Base-by-base conservation (phyloP, 2,888 invertebrate genomes). In the Pteria penguin region DNA sequence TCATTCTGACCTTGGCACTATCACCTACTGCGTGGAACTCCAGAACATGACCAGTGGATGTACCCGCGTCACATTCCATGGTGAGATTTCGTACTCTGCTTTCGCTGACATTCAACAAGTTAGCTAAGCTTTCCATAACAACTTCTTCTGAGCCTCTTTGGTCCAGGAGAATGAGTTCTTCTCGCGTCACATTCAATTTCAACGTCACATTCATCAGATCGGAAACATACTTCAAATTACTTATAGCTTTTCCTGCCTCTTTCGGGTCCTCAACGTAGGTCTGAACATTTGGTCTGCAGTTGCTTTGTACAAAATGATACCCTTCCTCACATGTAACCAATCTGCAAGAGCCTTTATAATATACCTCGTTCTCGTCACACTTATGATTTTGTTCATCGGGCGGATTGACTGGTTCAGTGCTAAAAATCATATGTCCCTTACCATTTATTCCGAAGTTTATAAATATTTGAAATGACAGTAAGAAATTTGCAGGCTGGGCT, bases 361-460 rank as follows among this genome's bases (percentile, higher is more conserved):
- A 86, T 5, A 85, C 81, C 62, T 88, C 82, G 45, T 84, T 78
- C 8, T 73, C 60, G 1, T 72, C 55, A 65, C 87, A 87, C 8
- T 67, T 66, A 11, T 72, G 58, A 2, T 68, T 71, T 4, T 52
- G 58, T 1, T 66, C 61, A 45, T 45, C 45, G 11, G 45, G 45
- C 0, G 73, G 65, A 8, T 75, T 65, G 24, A 32, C 54, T 14
- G 71, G 68, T 26, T 76, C 60, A 0, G 85, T 84, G 29, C 79
- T 86, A 63, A 89, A 88, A 67, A 90, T 63, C 18, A 88, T 82
- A 73, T 90, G 89, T 0, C 87, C 84, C 57, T 88, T 85, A 0
- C 90, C 90, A 61, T 88, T 85, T 36, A 89, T 87, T 4, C 89
- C 90, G 73, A 90, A 90, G 75, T 90, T 90, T 83, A 89, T 87